Base-by-base conservation (phyloP, 2,888 invertebrate genomes). In the Cryptus armator region DNA sequence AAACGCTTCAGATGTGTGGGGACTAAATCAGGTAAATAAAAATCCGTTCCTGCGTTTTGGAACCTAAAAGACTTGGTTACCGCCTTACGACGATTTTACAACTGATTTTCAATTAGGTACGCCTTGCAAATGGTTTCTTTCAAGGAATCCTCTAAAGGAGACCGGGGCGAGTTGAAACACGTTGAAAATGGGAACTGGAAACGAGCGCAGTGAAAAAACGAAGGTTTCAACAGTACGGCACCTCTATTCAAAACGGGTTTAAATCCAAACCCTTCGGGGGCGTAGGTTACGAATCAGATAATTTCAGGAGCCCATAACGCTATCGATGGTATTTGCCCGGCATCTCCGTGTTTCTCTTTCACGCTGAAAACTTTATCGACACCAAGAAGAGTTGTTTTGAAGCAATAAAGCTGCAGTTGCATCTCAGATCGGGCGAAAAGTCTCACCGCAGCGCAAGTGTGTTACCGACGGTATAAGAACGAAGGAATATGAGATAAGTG, bases 231-330 rank as follows among this genome's bases (percentile, higher is more conserved):
- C 12, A 10, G 24, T 24, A 24, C 2, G 24, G 24, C 24, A 24
- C 24, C 24, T 24, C 24, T 24, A 24, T 24, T 24, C 1, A 24
- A 24, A 24, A 24, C 24, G 24, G 2, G 24, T 24, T 24, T 24
- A 19, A 56, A 46, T 46, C 19, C 10, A 4, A 70, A 48, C 70
- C 77, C 77, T 68, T 80, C 79, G 67, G 71, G 76, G 6, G 62
- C 74, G 84, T 84, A 79, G 83, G 79, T 56, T 87, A 87, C 87
- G 79, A 90, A 91, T 91, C 91, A 90, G 91, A 91, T 91, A 90
- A 90, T 90, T 89, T 89, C 87, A 81, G 81, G 86, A 72, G 85
- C 87, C 90, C 91, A 91, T 91, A 91, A 91, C 86, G 81, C 85
- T 89, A 90, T 89, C 89, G 86, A 44, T 48, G 53, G 76, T 24